A percentile compares a stretch with the other conserved stretches of the same genome.
These are phyloP conservation scores for Liposcelis brunnea DNA, from an alignment of 2,888 invertebrate species.

Conservation along the genomic window DNA sequence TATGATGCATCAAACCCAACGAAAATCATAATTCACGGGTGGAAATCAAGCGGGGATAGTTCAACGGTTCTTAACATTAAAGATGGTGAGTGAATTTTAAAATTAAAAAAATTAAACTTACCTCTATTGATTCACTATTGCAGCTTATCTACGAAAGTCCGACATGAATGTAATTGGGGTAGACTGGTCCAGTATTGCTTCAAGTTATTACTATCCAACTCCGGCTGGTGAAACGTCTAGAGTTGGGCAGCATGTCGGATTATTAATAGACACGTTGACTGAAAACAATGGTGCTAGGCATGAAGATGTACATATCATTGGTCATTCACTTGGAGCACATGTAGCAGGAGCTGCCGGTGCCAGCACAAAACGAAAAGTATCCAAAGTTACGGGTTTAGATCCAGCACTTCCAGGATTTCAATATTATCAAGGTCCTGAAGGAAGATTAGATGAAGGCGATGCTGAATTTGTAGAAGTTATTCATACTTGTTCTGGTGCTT, in stretches of 20 bases:
- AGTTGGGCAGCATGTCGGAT: constrained; percentile 23
- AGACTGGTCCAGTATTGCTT: constrained; percentile 29
- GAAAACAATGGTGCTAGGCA: constrained; percentile 18
- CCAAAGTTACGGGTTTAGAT: constrained; percentile 28
- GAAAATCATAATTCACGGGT: constrained; percentile 15
- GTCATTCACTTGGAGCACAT: constrained; percentile 27
- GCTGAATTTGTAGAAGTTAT: constrained; percentile 56
- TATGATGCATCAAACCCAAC: constrained; percentile 13
- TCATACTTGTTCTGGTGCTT: constrained; percentile 49
- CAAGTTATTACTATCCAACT: constrained; percentile 18
- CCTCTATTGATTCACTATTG: neutral
- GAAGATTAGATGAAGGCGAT: constrained; percentile 41
- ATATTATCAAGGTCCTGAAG: constrained; percentile 20
- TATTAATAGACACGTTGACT: constrained; percentile 22
- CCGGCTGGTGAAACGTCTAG: constrained; percentile 15
- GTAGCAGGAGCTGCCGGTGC: constrained; percentile 23
- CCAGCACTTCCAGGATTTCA: constrained; percentile 51
- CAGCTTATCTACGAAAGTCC: constrained; percentile 26
- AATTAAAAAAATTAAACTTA: neutral
- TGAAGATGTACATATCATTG: constrained; percentile 23
- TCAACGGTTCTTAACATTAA: constrained; percentile 13
- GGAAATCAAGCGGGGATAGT: constrained; percentile 13
- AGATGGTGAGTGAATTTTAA: constrained; percentile 11
- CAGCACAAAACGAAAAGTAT: constrained; percentile 6
- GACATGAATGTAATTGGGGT: constrained; percentile 32